phyloP scores from a whole-genome alignment of 1,140 invertebrate species.

The Zaprionus ghesquierei region DNA sequence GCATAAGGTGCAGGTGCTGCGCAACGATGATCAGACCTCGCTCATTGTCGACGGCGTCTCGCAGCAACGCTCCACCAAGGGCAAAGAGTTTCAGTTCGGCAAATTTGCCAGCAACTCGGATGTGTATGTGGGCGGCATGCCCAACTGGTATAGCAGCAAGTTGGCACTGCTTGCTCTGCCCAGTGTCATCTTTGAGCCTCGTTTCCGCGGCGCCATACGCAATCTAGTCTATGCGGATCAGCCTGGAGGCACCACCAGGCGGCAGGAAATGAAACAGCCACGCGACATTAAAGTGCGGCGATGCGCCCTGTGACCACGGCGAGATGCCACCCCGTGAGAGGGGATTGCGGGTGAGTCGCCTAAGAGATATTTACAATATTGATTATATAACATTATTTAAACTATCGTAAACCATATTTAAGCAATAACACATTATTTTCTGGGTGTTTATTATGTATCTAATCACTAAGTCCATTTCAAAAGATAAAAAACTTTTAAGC shows the following conservation, averaged over 20 bases:
- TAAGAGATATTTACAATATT: not conserved
- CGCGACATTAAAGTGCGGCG: constrained; percentile 86
- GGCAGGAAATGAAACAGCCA: constrained; percentile 90
- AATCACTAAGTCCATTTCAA: too few relatives aligned
- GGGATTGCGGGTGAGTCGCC: constrained; percentile 67
- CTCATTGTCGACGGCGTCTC: constrained; percentile 91
- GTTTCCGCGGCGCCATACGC: constrained; percentile 92
- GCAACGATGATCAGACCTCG: constrained; percentile 90
- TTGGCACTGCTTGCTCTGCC: constrained; percentile 91
- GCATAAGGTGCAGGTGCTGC: constrained; percentile 92
- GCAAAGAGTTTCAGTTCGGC: constrained; percentile 94
- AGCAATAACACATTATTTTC: not conserved
- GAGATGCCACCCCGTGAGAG: constrained; percentile 76
- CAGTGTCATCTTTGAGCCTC: constrained; percentile 95
- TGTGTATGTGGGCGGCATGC: constrained; percentile 96
- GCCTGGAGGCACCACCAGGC: constrained; percentile 87
- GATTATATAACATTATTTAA: too few relatives aligned
- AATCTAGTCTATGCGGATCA: constrained; percentile 93
- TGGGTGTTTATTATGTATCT: too few relatives aligned
- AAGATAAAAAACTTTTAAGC: too few relatives aligned
- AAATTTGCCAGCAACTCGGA: constrained; percentile 92
- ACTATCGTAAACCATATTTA: not conserved
- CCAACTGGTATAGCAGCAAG: constrained; percentile 93
- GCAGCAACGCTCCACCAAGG: constrained; percentile 89
- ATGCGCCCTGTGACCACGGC: constrained; percentile 75